phyloP scores from a whole-genome alignment of 2,888 invertebrate genomes.

The Lamellibrachia columna region DNA sequence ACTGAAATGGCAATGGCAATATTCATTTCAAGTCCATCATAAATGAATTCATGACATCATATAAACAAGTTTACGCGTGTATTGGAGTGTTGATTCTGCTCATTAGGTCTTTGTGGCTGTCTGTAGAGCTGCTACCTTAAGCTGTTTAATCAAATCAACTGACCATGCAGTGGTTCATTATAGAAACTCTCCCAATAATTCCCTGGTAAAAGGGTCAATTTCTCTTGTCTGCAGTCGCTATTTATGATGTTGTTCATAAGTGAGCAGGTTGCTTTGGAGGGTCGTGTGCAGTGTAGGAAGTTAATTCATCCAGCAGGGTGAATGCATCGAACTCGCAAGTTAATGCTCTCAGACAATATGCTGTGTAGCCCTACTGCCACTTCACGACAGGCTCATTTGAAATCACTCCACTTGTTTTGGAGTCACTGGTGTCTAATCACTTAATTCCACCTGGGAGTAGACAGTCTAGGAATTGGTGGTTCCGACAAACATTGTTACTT shows the following conservation, averaged over 20 bases:
- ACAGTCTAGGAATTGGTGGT: neutral
- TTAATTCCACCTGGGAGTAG: neutral
- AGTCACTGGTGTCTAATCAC: conserved; percentile 3
- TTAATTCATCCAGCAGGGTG: neutral
- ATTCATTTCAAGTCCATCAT: conserved; percentile 16
- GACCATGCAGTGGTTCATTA: neutral
- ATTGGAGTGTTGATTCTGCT: neutral
- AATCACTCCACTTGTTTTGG: conserved; percentile 16
- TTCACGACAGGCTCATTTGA: neutral
- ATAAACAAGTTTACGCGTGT: conserved; percentile 12
- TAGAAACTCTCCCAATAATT: conserved; percentile 13
- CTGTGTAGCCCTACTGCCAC: neutral
- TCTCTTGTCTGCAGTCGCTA: neutral
- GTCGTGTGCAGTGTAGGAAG: neutral
- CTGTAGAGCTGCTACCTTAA: neutral
- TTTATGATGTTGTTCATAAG: neutral
- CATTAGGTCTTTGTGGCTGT: neutral
- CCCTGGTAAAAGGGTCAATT: conserved; percentile 16
- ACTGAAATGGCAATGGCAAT: neutral
- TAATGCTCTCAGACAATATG: neutral
- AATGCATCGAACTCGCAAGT: conserved; percentile 6
- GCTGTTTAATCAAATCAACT: conserved; percentile 12
- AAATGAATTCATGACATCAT: conserved; percentile 2
- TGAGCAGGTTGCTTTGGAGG: neutral
- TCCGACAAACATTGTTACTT: conserved; percentile 6